phyloP scores from a whole-genome alignment of 2,888 invertebrate species.

The Nomada fucata region DNA sequence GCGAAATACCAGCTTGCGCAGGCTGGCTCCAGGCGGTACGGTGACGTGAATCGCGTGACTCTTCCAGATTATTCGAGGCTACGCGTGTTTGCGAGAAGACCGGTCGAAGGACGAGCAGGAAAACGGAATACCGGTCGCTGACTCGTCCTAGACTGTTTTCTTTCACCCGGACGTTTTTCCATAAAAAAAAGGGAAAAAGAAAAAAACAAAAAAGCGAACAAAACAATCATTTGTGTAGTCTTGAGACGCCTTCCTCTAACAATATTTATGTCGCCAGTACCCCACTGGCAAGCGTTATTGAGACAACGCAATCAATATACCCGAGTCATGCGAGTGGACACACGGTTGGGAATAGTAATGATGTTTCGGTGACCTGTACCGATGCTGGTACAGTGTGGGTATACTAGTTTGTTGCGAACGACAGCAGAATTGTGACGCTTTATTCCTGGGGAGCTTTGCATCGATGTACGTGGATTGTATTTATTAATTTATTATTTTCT shows the following conservation, averaged over 20 bases:
- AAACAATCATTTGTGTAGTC: background rate
- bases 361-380: background rate
- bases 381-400: background rate
- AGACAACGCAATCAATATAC: slow-evolving; percentile 69
- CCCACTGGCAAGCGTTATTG: slow-evolving; percentile 60
- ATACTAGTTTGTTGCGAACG: slow-evolving; percentile 5
- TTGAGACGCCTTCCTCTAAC: slow-evolving; percentile 68
- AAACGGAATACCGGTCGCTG: slow-evolving; percentile 6
- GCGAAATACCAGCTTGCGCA: slow-evolving; percentile 52
- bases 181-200: slow-evolving; percentile 3
- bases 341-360: slow-evolving; percentile 6
- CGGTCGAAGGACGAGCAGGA: slow-evolving; percentile 6
- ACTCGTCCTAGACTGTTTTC: slow-evolving; percentile 6
- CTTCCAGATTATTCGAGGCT: slow-evolving; percentile 26
- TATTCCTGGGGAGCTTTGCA: background rate
- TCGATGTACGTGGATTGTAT: background rate
- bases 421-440: background rate
- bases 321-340: background rate
- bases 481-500: too few species aligned
- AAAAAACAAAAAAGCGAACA: too few species aligned
- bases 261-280: slow-evolving; percentile 76
- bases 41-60: slow-evolving; percentile 81
- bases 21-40: slow-evolving; percentile 79
- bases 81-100: slow-evolving; percentile 40
- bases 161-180: slow-evolving; percentile 35